These are phyloP conservation scores for Baccha elongata DNA, from an alignment of 2,888 invertebrate genomes.

Conservation along the genomic window DNA sequence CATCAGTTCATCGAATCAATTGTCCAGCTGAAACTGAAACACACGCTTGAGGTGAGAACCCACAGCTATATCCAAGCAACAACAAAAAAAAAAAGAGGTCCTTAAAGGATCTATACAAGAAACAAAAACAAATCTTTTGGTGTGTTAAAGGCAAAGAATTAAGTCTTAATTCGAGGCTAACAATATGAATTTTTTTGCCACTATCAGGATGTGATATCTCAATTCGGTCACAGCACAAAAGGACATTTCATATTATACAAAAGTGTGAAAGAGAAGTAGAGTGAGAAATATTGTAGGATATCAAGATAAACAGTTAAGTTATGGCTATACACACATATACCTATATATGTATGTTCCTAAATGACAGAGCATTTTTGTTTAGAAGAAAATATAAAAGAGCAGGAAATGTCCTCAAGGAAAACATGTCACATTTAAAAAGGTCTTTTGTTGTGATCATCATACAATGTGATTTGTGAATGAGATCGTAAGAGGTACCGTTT, in stretches of 20 bases:
- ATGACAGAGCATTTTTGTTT: slow-evolving; percentile 29
- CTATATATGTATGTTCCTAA: background rate
- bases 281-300: slow-evolving; percentile 43
- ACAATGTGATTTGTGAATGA: slow-evolving; percentile 70
- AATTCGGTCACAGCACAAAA: slow-evolving; percentile 65
- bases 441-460: slow-evolving; percentile 50
- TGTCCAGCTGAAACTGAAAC: slow-evolving; percentile 68
- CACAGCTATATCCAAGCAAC: slow-evolving; percentile 36
- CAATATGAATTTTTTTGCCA: slow-evolving; percentile 61
- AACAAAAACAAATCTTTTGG: slow-evolving; percentile 56
- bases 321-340: slow-evolving; percentile 3
- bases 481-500: slow-evolving; percentile 65
- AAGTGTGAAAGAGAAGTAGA: background rate
- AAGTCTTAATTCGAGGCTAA: slow-evolving; percentile 68
- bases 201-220: slow-evolving; percentile 69
- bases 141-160: slow-evolving; percentile 66
- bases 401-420: slow-evolving; percentile 71
- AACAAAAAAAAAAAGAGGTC: slow-evolving; percentile 34
- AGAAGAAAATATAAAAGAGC: slow-evolving; percentile 59
- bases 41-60: slow-evolving; percentile 56
- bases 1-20: slow-evolving; percentile 66
- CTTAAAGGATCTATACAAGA: slow-evolving; percentile 29
- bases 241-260: slow-evolving; percentile 32
- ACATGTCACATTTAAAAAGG: slow-evolving; percentile 62
- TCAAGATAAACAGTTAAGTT: slow-evolving; percentile 70